phyloP scores from a whole-genome alignment of 1,140 invertebrate genomes.

The Caerostris extrusa region DNA sequence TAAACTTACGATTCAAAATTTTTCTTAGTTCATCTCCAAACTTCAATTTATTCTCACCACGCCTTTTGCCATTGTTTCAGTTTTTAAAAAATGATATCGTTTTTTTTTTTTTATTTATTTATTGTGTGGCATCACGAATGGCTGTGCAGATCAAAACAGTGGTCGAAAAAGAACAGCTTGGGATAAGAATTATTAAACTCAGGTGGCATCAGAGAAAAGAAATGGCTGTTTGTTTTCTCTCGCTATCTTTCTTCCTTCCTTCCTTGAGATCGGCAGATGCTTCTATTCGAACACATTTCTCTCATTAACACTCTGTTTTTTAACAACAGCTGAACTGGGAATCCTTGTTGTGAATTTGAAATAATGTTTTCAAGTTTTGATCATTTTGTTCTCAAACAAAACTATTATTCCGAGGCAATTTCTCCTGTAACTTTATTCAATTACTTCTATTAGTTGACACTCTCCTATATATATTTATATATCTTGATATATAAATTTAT shows the following conservation, averaged over 20 bases:
- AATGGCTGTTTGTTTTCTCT: constrained; percentile 18
- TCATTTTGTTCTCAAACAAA: too few relatives aligned
- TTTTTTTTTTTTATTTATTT: background rate
- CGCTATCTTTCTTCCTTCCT: background rate
- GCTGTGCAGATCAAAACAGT: background rate
- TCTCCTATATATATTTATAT: too few relatives aligned
- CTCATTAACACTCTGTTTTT: too few relatives aligned
- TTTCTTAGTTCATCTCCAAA: background rate
- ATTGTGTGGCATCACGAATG: constrained; percentile 16
- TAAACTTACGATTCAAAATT: background rate
- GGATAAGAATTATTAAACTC: constrained; percentile 28
- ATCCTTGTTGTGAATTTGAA: too few relatives aligned
- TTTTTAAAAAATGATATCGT: background rate
- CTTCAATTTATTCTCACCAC: constrained; percentile 11
- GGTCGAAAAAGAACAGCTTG: background rate
- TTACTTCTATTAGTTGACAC: too few relatives aligned
- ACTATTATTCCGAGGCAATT: too few relatives aligned
- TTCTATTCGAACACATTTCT: background rate
- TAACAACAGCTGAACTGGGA: too few relatives aligned
- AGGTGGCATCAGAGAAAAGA: constrained; percentile 20
- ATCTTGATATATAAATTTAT: too few relatives aligned
- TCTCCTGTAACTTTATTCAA: too few relatives aligned
- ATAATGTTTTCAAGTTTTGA: too few relatives aligned
- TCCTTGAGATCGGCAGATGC: constrained; percentile 17
- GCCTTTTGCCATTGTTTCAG: constrained; percentile 12